Base-by-base conservation (phyloP, 2,113 vertebrate species). In the Barbus barbus region DNA sequence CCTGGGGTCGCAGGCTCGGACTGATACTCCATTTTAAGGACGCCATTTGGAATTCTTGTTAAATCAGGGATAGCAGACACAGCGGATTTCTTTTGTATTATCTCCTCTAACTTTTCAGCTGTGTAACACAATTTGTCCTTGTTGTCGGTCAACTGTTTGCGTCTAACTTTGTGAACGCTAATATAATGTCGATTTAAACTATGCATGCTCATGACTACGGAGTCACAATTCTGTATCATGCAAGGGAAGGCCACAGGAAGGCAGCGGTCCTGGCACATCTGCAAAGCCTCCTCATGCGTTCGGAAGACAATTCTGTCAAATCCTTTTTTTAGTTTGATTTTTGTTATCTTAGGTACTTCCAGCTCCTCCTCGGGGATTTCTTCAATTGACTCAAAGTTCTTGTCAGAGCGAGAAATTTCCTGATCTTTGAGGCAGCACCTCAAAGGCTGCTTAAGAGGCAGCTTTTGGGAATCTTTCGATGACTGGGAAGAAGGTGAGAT, bases 211-310 rank as follows among this genome's bases (percentile, higher is more conserved):
- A 94, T 95, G 53, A 99, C 97, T 0, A 99, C 97, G 0, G 97
- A 97, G 81, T 96, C 91, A 28, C 98, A 99, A 5, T 96, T 95
- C 89, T 96, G 96, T 4, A 99, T 85, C 97, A 99, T 97, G 92
- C 98, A 99, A 0, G 98, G 98, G 82, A 96, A 98, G 73, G 96
- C 95, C 0, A 93, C 95, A 26, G 94, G 94, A 61, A 95, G 86
- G 65, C 92, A 95, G 13, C 96, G 96, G 90, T 97, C 96, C 76
- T 96, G 95, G 84, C 98, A 99, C 97, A 99, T 97, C 83, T 97
- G 95, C n/a, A 99, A 91, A 24, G 97, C 98, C 92, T 99, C 97
- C 84, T 97, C 96, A 16, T 93, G 92, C 22, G 94, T 94, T 60
- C 93, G 92, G 84, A 89, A 92, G 67, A 90, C 86, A 51, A 88